Percentiles rank a stretch among this genome's conserved stretches.
Evolutionary conservation across 1,140 invertebrate genomes (phyloP).

Genomic region (Bombyx mori): DNA sequence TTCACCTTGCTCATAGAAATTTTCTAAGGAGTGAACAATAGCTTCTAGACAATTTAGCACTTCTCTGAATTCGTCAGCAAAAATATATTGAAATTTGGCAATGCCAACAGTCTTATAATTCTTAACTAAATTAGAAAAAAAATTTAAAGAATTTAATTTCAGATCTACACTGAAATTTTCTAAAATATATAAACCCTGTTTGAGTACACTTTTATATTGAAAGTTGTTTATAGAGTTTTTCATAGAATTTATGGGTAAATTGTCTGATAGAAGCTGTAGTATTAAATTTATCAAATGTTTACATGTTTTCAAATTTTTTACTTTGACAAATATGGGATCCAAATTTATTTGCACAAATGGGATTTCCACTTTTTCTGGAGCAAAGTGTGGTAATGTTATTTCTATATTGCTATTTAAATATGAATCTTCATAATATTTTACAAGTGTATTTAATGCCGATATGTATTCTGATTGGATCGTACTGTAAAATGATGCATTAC

Average conservation of each 20-base stretch:
- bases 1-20: slow-evolving; percentile 43
- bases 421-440: slow-evolving; percentile 52
- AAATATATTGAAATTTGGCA: slow-evolving; percentile 27
- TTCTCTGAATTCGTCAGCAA: slow-evolving; percentile 27
- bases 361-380: slow-evolving; percentile 49
- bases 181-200: slow-evolving; percentile 38
- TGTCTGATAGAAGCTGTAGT: slow-evolving; percentile 43
- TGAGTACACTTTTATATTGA: slow-evolving; percentile 27
- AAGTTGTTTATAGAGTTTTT: slow-evolving; percentile 21
- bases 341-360: slow-evolving; percentile 64
- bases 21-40: slow-evolving; percentile 29
- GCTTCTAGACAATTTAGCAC: slow-evolving; percentile 33
- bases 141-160: slow-evolving; percentile 47
- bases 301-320: slow-evolving; percentile 43
- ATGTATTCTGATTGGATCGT: slow-evolving; percentile 65
- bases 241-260: slow-evolving; percentile 34
- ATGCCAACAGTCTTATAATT: slow-evolving; percentile 35
- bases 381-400: slow-evolving; percentile 56
- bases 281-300: slow-evolving; percentile 47
- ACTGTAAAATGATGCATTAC: slow-evolving; percentile 63
- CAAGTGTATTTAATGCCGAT: slow-evolving; percentile 47
- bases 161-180: slow-evolving; percentile 51
- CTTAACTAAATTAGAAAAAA: slow-evolving; percentile 45
- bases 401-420: slow-evolving; percentile 10
- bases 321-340: slow-evolving; percentile 51